Evolutionary conservation across 2,888 invertebrate genomes (phyloP).

Genomic region (Drosophila niveifrons): DNA sequence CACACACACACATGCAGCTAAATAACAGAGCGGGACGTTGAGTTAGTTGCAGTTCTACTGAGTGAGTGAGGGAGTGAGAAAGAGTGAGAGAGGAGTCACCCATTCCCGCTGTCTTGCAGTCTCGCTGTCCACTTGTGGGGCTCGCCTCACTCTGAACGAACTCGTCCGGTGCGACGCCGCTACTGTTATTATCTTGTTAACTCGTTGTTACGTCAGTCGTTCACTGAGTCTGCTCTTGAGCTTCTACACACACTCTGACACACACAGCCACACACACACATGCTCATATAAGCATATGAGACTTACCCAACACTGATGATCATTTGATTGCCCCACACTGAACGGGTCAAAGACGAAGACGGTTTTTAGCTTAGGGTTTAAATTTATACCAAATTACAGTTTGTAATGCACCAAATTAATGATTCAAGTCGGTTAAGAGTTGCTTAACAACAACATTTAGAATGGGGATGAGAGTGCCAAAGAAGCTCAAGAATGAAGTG

Average conservation of each 20-base stretch:
- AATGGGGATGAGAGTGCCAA: not conserved
- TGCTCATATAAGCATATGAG: conserved; percentile 16
- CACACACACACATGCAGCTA: conserved; percentile 47
- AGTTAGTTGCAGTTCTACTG: conserved; percentile 42
- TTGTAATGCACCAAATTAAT: conserved; percentile 31
- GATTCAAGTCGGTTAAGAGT: conserved; percentile 16
- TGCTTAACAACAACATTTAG: conserved; percentile 9
- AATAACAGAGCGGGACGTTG: conserved; percentile 78
- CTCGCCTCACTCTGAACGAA: conserved; percentile 40
- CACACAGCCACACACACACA: conserved; percentile 8
- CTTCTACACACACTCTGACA: conserved; percentile 35
- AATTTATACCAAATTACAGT: conserved; percentile 29
- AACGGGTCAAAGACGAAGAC: conserved; percentile 24
- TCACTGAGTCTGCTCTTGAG: conserved; percentile 71
- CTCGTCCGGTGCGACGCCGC: conserved; percentile 66
- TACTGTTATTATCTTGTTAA: conserved; percentile 82
- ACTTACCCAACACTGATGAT: conserved; percentile 53
- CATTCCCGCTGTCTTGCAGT: conserved; percentile 7
- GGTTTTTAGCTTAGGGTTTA: conserved; percentile 19
- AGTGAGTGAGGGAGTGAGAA: not conserved
- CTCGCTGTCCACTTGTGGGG: conserved; percentile 17
- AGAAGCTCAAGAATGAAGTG: conserved; percentile 3
- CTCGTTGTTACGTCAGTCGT: conserved; percentile 80
- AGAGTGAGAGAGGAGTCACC: conserved; percentile 8
- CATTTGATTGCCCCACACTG: conserved; percentile 51